Evolutionary conservation across 2,113 vertebrate genomes (phyloP).

Genomic region (Rhagologus leucostigma): DNA sequence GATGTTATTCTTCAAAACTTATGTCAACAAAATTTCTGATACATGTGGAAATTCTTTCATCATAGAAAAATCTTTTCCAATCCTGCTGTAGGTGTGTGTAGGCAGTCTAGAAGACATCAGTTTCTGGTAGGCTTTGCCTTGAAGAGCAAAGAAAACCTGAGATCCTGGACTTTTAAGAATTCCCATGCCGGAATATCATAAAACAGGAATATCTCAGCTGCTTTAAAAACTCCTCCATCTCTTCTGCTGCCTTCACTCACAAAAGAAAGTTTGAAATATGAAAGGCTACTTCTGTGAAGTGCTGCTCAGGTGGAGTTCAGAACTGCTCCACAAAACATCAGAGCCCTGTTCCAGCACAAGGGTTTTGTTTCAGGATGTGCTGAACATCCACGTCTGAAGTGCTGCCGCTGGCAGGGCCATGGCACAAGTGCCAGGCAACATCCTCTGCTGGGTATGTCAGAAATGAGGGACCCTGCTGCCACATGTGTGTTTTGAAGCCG

Average conservation of each 20-base stretch:
- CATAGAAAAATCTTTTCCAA: background rate
- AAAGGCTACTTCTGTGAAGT: background rate
- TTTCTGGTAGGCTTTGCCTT: background rate
- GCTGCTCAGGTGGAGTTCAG: background rate
- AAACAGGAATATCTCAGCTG: background rate
- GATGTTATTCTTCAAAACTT: background rate
- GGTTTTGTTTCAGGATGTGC: background rate
- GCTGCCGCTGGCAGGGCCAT: background rate
- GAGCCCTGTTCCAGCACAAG: background rate
- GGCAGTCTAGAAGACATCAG: background rate
- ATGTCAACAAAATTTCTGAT: background rate
- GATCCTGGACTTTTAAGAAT: slow-evolving; percentile 1
- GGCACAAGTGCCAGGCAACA: background rate
- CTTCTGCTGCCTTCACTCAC: background rate
- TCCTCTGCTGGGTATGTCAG: rapidly evolving
- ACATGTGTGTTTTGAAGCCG: background rate
- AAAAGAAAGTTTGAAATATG: background rate
- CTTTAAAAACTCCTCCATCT: background rate
- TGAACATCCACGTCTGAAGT: background rate
- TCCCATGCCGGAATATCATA: background rate
- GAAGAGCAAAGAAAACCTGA: slow-evolving; percentile 1
- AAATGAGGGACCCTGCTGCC: background rate
- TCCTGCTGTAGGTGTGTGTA: background rate
- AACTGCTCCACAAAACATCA: background rate
- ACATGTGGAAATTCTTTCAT: background rate